These are phyloP conservation scores for pig (Sus scrofa) DNA, from an alignment of 2,113 vertebrate species.

Conservation along the genomic window T2T-Sscrofa CM000814.6:127354501-127355000, in stretches of 20 bases:
- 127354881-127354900: neutral
- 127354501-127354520: no score
- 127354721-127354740: neutral
- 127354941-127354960: neutral
- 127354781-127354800: neutral
- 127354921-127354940: neutral
- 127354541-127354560: neutral
- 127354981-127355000: neutral
- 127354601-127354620: neutral
- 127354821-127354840: no score
- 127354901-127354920: neutral
- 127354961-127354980: neutral
- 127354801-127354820: neutral
- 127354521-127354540: no score
- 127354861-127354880: no score
- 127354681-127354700: neutral
- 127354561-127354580: neutral
- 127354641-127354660: neutral
- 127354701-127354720: neutral
- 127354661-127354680: neutral
- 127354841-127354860: neutral
- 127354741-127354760: neutral
- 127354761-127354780: neutral
- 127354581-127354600: neutral
- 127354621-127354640: neutral